These are phyloP conservation scores for Ceraclea dissimilis DNA, from an alignment of 2,888 invertebrate species.

Conservation along the genomic window DNA sequence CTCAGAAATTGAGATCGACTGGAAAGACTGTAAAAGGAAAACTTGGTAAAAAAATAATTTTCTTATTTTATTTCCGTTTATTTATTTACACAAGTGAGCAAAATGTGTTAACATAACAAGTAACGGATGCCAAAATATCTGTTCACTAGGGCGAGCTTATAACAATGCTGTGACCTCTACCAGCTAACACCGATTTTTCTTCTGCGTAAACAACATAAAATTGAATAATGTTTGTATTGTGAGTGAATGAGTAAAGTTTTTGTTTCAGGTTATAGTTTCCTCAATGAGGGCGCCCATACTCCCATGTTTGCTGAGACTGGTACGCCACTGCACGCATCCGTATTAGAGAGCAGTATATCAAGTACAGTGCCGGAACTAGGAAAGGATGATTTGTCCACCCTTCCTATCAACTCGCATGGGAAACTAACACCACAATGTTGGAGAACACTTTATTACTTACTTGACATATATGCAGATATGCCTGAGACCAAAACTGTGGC, in stretches of 20 bases:
- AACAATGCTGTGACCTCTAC: too few species aligned
- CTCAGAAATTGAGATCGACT: constrained; percentile 78
- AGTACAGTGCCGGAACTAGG: constrained; percentile 21
- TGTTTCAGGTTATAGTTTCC: constrained; percentile 64
- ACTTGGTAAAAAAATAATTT: constrained; percentile 42
- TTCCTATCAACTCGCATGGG: constrained; percentile 31
- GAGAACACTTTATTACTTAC: constrained; percentile 87
- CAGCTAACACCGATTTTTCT: too few species aligned
- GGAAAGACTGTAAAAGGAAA: constrained; percentile 76
- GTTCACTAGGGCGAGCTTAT: too few species aligned
- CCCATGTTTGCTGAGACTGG: constrained; percentile 55
- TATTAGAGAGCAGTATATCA: constrained; percentile 16
- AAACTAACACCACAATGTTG: constrained; percentile 73
- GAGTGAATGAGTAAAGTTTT: too few species aligned
- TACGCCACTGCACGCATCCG: constrained; percentile 21
- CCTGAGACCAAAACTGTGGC: constrained; percentile 91
- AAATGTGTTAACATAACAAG: too few species aligned
- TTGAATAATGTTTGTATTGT: too few species aligned
- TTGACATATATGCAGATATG: constrained; percentile 90
- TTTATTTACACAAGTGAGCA: too few species aligned
- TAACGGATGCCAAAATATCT: too few species aligned
- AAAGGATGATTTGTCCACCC: constrained; percentile 28
- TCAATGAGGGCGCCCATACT: constrained; percentile 66
- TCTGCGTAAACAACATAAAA: too few species aligned
- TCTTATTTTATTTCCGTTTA: constrained; percentile 1